Conservation (phyloP, 2,797 vertebrate species). For the Oreochromis mossambicus region DNA sequence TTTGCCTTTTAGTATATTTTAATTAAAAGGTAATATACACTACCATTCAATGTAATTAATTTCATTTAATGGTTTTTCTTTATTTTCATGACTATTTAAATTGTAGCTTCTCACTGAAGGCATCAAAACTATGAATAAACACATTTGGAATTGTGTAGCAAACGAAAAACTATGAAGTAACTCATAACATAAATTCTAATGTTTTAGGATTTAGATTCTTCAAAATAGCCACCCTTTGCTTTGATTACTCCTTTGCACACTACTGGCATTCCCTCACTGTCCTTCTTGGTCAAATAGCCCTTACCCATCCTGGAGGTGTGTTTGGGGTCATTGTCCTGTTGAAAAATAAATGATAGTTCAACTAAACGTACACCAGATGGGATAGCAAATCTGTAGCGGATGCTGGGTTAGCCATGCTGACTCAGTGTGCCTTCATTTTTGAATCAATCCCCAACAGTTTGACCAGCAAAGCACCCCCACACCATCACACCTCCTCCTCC, state of each 20-base stretch:
- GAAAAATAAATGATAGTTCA: no score
- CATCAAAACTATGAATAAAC: background rate
- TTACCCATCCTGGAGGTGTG: no score
- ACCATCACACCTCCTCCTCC: no score
- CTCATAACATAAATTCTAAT: background rate
- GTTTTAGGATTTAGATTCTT: background rate
- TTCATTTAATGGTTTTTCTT: background rate
- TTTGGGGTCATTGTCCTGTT: no score
- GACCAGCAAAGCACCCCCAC: no score
- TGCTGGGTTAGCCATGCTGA: no score
- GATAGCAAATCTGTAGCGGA: no score
- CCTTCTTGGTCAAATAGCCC: background rate
- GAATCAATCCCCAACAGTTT: no score
- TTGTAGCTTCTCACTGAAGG: background rate
- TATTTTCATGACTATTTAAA: background rate
- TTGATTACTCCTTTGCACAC: background rate
- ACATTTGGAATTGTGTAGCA: background rate
- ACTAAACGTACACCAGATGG: no score
- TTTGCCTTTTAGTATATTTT: background rate
- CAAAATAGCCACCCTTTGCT: background rate
- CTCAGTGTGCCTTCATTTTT: no score
- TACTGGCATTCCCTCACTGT: background rate
- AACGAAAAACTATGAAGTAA: background rate
- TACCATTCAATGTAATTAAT: background rate
- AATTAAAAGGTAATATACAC: background rate